phyloP scores from a whole-genome alignment of 2,888 invertebrate species.

The Drosophila mayaguana region DNA sequence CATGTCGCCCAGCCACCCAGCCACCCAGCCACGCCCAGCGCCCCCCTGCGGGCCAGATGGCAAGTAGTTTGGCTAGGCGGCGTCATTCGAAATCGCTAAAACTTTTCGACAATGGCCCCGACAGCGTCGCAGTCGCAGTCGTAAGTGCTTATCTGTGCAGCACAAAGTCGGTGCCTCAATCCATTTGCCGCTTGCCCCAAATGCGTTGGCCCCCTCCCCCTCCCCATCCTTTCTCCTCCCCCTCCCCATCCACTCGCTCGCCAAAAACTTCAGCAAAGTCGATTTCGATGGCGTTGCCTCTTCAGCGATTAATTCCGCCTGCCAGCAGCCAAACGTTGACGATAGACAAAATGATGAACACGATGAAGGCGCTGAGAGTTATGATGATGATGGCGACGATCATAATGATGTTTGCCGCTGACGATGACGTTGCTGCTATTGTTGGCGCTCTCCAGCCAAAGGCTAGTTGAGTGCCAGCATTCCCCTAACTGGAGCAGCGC shows the following conservation, averaged over 20 bases:
- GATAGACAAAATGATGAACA: conserved; percentile 15
- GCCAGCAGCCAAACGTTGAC: conserved; percentile 33
- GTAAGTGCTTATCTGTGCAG: conserved; percentile 58
- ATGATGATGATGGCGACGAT: conserved; percentile 19
- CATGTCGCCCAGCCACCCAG: neutral
- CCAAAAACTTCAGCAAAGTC: conserved; percentile 33
- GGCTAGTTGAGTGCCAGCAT: conserved; percentile 33
- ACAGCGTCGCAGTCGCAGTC: conserved; percentile 42
- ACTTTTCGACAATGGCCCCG: conserved; percentile 63
- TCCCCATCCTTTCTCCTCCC: neutral
- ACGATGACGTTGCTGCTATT: conserved; percentile 2
- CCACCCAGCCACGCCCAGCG: neutral
- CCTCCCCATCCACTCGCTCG: neutral
- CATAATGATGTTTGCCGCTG: conserved; percentile 10
- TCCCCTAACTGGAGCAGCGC: conserved; percentile 15
- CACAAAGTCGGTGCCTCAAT: conserved; percentile 61
- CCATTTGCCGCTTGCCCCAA: conserved; percentile 47
- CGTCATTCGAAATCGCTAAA: conserved; percentile 63
- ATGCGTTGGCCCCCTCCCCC: neutral
- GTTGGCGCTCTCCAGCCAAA: neutral
- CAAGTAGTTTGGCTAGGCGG: conserved; percentile 60
- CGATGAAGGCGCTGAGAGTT: conserved; percentile 5
- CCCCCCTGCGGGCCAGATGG: conserved; percentile 34
- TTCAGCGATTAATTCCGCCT: conserved; percentile 56
- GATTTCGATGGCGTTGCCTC: conserved; percentile 46